phyloP scores from a whole-genome alignment of 2,797 vertebrate genomes.

The Rhincodon typus region DNA sequence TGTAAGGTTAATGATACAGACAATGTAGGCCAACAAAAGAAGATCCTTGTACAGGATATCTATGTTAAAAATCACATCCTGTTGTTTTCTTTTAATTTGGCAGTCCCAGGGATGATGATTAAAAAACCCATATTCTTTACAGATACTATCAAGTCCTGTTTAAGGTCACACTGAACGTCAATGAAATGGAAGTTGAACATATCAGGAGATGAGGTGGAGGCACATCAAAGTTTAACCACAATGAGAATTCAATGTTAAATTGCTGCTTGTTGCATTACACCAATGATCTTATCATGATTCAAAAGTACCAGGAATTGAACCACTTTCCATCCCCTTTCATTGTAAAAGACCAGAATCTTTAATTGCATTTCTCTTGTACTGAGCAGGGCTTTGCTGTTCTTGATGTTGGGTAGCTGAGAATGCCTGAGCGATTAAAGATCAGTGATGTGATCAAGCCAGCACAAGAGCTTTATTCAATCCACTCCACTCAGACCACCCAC shows the following conservation, averaged over 20 bases:
- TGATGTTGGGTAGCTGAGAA: not conserved
- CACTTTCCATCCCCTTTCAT: not conserved
- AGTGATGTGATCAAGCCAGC: slow-evolving; percentile 15
- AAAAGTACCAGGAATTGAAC: not conserved
- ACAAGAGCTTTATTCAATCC: slow-evolving; percentile 1
- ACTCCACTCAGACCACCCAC: slow-evolving; percentile 30
- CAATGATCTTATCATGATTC: slow-evolving; percentile 1
- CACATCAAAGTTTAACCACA: not conserved
- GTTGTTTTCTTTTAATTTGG: not conserved
- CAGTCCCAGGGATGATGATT: not conserved
- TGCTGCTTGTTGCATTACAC: not conserved
- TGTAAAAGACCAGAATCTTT: not conserved
- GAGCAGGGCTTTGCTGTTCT: not conserved
- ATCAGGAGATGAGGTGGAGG: not conserved
- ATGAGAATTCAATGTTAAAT: slow-evolving; percentile 27
- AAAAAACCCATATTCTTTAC: not conserved
- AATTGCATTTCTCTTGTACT: not conserved
- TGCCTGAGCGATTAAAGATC: not conserved
- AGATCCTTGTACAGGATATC: slow-evolving; percentile 11
- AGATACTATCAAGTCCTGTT: slow-evolving; percentile 19
- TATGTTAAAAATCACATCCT: slow-evolving; percentile 32
- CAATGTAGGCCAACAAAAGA: not conserved
- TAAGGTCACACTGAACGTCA: slow-evolving; percentile 22
- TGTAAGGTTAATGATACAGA: not conserved
- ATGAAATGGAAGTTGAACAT: slow-evolving; percentile 13